Base-by-base conservation (phyloP, 2,888 invertebrate species). In the Yponomeuta sedellus region DNA sequence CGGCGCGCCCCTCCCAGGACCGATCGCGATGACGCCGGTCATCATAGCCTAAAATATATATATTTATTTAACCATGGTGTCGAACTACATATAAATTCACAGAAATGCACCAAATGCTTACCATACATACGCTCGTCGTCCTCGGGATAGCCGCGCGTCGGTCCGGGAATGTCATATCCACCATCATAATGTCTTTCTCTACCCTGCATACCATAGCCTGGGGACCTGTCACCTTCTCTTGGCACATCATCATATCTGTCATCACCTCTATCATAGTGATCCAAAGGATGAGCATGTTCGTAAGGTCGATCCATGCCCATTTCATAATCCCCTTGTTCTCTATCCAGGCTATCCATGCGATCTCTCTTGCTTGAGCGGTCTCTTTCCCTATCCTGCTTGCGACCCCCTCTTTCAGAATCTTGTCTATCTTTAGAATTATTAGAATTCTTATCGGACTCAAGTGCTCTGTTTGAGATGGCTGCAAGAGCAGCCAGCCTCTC, bases 401-500 rank as follows among this genome's bases (percentile, higher is more conserved):
- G 85, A 19, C 85, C 85, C 69, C 88, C 88, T 71, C 91, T 82
- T 67, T 92, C 92, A 63, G 89, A 87, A 68, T 92, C 92, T 73
- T 86, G 86, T 39, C 91, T 79, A 69, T 92, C 92, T 75, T 92
- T 92, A 52, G 90, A 89, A 70, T 82, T 85, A 63, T 80, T 80
- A 19, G 89, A 86, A 73, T 86, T 86, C 74, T 92, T 90, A 71
- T 92, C 92, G 59, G 83, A 77, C 70, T 91, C 92, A 52, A 52
- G 16, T 52, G 44, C 44, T 62, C 88, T 74, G 62, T 85, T 63
- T 19, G 66, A 78, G 68, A 92, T 92, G 52, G 92, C 91, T 22
- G 93, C 91, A 67, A 93, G 84, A 20, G 93, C 93, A 67, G 93
- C 88, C 65, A 94, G 85, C 8, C 95, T 87, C 73, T 94, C 94